Evolutionary conservation across 1,140 invertebrate genomes (phyloP), one percentile per base, ranked within the genome.

Genomic region (Druon quercuslanigerum): DNA sequence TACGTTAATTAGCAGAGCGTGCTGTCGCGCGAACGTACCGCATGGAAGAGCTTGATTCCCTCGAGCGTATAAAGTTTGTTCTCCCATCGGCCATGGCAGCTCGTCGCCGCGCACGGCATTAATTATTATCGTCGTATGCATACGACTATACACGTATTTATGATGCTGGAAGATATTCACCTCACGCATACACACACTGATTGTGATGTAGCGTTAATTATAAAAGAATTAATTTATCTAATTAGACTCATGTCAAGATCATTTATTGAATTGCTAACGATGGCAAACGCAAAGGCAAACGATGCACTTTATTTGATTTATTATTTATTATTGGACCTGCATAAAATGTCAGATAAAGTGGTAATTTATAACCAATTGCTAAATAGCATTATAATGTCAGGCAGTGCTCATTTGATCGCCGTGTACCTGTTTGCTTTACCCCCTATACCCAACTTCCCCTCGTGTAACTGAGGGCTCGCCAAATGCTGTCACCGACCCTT

Each of bases 61-160:
- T 66, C 60, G 60, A 66, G 60, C 60, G 60, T 66, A 66, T 40
- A 33, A 20, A 60, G 57, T 33, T 60, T 60, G 57, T 60, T 33
- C 57, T 60, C 54, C 40, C 46, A 51, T 72, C n/a, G 51, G 51
- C 50, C 72, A 54, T 73, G 72, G 72, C 20, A 51, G 51, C 52
- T 54, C 72, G 52, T 51, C 72, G 52, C 72, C 33, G 20, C 33
- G 51, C 52, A 52, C 52, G 33, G 52, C 20, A 52, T 51, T 54
- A 54, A 73, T 72, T 52, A 52, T 51, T 72, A 52, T 52, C 51
- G 50, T 72, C 71, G 50, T 52, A 72, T 52, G 72, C 20, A 73
- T 73, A 54, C 72, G 54, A 20, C 20, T 73, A 73, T 54, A 54
- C 33, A 66, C 40, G n/a, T 12, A 54, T 54, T 9, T 14, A 17